Evolutionary conservation across 2,888 invertebrate genomes (phyloP).

Genomic region (Cacoxenus indagator): DNA sequence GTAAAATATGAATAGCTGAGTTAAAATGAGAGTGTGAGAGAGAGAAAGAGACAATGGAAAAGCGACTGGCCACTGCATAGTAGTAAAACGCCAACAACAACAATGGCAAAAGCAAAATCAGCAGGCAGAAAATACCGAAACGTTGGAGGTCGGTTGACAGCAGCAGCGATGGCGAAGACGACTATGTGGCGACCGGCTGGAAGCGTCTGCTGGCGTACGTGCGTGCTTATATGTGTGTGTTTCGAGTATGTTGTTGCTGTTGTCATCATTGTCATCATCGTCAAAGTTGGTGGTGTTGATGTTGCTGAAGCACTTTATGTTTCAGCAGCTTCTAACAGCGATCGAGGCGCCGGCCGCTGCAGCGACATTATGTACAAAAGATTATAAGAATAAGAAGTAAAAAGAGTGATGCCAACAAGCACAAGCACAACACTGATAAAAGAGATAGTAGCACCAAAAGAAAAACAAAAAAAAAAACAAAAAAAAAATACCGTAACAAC

Average conservation of each 20-base stretch:
- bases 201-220: slow-evolving; percentile 3
- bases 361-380: too few relatives aligned
- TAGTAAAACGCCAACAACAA: too few relatives aligned
- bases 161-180: not conserved
- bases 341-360: not conserved
- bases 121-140: not conserved
- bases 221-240: not conserved
- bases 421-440: slow-evolving; percentile 5
- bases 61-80: not conserved
- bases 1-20: not conserved
- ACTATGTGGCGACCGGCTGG: not conserved
- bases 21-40: not conserved
- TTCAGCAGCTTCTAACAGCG: not conserved
- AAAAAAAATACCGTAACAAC: not conserved
- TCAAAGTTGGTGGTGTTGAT: not conserved
- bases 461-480: not conserved
- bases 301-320: slow-evolving; percentile 11
- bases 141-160: not conserved
- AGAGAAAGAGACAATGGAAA: not conserved
- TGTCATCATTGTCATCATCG: too few relatives aligned
- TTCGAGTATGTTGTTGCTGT: slow-evolving; percentile 3
- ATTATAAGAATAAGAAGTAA: too few relatives aligned
- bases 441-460: not conserved
- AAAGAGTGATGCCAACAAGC: not conserved
- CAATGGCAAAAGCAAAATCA: not conserved